Conservation (phyloP, 2,113 vertebrate genomes). For the Equus quagga region DNA sequence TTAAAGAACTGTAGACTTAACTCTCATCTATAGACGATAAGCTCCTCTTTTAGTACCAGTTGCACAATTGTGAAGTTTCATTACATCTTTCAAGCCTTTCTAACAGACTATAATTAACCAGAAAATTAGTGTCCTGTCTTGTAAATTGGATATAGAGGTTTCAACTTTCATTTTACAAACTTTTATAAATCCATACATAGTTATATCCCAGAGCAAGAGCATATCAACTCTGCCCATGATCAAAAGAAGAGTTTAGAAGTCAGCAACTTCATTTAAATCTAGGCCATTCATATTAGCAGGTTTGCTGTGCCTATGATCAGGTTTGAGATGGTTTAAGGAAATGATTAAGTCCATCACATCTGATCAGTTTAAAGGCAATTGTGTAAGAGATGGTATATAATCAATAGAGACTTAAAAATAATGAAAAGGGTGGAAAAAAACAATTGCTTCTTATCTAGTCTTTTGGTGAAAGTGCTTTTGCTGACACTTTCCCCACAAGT, state of each 20-base stretch:
- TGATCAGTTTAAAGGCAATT: conserved; percentile 42
- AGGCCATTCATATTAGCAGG: background rate
- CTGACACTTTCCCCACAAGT: background rate
- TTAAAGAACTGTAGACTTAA: background rate
- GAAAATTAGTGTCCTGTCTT: background rate
- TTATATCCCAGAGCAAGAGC: background rate
- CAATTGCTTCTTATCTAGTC: background rate
- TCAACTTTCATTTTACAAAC: background rate
- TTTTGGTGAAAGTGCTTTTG: background rate
- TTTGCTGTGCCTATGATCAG: background rate
- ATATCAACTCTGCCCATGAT: background rate
- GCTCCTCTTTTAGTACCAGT: background rate
- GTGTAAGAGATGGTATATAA: background rate
- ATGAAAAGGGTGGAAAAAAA: background rate
- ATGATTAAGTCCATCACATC: background rate
- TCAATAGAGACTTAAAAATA: background rate
- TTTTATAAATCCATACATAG: background rate
- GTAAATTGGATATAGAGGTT: background rate
- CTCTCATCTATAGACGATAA: background rate
- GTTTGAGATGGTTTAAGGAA: background rate
- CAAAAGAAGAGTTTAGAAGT: background rate
- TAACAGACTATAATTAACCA: background rate
- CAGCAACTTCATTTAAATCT: background rate
- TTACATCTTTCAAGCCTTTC: background rate
- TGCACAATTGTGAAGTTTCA: background rate